Evolutionary conservation across 1,140 invertebrate genomes (phyloP).

Genomic region (Stegodyphus dumicola): DNA sequence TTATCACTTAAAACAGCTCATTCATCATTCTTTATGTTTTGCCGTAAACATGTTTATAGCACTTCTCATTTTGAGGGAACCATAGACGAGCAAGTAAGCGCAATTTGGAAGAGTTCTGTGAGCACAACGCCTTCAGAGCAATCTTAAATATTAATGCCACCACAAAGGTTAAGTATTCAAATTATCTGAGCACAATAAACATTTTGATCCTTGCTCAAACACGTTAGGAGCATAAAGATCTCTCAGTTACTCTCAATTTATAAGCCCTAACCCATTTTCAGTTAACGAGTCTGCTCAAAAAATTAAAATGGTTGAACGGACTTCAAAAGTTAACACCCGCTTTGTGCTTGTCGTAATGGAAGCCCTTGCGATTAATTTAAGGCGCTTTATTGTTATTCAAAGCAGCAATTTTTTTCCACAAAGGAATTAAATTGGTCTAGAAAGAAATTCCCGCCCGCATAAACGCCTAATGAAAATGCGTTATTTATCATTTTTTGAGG

Average conservation of each 20-base stretch:
- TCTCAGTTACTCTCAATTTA: not conserved
- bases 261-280: constrained; percentile 19
- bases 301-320: not conserved
- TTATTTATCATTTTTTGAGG: constrained; percentile 39
- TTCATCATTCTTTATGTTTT: too few relatives aligned
- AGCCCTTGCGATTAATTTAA: constrained; percentile 44
- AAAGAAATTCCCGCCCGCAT: constrained; percentile 29
- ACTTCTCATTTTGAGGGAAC: too few relatives aligned
- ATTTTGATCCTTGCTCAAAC: too few relatives aligned
- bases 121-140: too few relatives aligned
- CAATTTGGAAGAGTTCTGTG: too few relatives aligned
- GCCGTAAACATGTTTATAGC: too few relatives aligned
- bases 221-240: too few relatives aligned
- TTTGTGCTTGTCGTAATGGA: constrained; percentile 32
- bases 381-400: constrained; percentile 48
- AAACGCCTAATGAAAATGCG: constrained; percentile 29
- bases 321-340: constrained; percentile 26
- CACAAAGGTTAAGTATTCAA: too few relatives aligned
- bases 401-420: constrained; percentile 34
- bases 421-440: constrained; percentile 36
- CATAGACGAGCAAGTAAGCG: too few relatives aligned
- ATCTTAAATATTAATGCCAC: too few relatives aligned
- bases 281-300: constrained; percentile 35
- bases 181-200: too few relatives aligned
- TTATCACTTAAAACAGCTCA: too few relatives aligned